Conservation (phyloP, 2,888 invertebrate species). For the Polymixis lichenea region DNA sequence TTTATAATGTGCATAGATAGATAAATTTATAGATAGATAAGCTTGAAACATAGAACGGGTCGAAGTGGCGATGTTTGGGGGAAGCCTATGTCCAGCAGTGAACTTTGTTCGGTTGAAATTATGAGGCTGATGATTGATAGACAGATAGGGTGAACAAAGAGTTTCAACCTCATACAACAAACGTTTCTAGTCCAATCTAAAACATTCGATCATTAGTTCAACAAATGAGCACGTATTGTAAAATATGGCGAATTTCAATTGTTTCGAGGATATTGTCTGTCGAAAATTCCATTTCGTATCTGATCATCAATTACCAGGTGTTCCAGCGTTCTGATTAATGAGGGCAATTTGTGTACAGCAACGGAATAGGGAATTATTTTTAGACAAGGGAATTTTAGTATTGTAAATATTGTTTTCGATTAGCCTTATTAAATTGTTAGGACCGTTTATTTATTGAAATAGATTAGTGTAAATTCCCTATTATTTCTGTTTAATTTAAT, state of each 20-base stretch:
- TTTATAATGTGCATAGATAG: background rate
- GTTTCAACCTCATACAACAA: background rate
- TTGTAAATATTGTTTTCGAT: slow-evolving; percentile 53
- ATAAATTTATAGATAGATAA: no score
- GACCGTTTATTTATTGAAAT: slow-evolving; percentile 26
- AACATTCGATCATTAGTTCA: background rate
- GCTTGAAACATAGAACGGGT: no score
- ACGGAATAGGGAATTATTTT: slow-evolving; percentile 45
- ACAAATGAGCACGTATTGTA: background rate
- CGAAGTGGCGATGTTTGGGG: no score
- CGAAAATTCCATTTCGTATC: slow-evolving; percentile 41
- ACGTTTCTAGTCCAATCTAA: background rate
- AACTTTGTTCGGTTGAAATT: no score
- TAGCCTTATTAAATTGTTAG: slow-evolving; percentile 21
- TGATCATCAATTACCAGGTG: slow-evolving; percentile 50
- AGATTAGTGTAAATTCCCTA: slow-evolving; percentile 22
- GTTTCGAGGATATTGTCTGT: slow-evolving; percentile 47
- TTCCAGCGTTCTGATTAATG: slow-evolving; percentile 53
- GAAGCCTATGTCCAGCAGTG: no score
- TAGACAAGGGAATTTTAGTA: slow-evolving; percentile 37
- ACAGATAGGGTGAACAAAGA: no score
- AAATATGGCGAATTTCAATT: slow-evolving; percentile 37
- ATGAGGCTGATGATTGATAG: no score
- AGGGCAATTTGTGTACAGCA: slow-evolving; percentile 28
- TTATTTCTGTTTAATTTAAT: slow-evolving; percentile 9